phyloP scores from a whole-genome alignment of 2,113 vertebrate species.

The Hippocampus comes region DNA sequence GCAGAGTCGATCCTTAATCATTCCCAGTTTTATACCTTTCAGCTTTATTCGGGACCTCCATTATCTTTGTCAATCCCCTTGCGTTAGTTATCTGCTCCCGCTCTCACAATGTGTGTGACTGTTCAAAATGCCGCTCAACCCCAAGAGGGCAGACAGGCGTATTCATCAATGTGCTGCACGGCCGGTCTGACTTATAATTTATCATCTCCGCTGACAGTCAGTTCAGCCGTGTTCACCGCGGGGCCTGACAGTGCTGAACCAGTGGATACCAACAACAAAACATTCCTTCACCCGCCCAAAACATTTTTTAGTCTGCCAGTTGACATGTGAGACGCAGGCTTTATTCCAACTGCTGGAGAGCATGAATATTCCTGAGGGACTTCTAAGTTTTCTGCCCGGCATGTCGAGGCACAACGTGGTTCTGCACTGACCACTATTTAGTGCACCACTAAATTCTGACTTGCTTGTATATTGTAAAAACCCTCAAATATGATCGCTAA shows the following conservation, averaged over 20 bases:
- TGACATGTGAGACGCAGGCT: not conserved
- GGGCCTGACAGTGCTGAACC: constrained; percentile 11
- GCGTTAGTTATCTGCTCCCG: constrained; percentile 24
- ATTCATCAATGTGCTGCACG: constrained; percentile 60
- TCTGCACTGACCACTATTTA: too few species aligned
- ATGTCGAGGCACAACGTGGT: too few species aligned
- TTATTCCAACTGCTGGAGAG: not conserved
- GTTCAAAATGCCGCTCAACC: constrained; percentile 26
- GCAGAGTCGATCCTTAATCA: not conserved
- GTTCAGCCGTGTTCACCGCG: constrained; percentile 31
- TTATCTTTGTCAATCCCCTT: constrained; percentile 17
- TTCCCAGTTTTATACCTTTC: constrained; percentile 3
- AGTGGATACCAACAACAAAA: constrained; percentile 11
- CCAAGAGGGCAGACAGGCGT: constrained; percentile 37
- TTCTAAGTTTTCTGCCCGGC: too few species aligned
- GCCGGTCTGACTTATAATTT: constrained; percentile 61
- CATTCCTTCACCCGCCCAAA: constrained; percentile 1
- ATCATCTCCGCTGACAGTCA: constrained; percentile 56
- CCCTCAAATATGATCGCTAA: not conserved
- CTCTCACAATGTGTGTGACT: not conserved
- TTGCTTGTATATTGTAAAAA: not conserved
- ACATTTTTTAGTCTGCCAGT: not conserved
- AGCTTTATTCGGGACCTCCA: constrained; percentile 1
- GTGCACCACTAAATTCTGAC: too few species aligned
- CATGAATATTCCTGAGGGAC: not conserved